Base-by-base conservation (phyloP, 2,113 vertebrate genomes). In the Ranitomeya imitator region DNA sequence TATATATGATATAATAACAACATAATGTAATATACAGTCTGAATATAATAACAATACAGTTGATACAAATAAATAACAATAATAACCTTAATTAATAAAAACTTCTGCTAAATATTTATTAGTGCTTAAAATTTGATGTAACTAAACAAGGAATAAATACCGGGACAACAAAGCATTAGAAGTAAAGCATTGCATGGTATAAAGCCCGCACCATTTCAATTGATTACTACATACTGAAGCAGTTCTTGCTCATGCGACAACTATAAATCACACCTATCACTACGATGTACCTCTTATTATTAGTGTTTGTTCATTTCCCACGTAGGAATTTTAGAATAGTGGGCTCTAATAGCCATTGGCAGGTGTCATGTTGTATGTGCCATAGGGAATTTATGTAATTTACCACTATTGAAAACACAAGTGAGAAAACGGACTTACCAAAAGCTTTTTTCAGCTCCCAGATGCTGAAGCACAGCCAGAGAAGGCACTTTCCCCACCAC, bases 401-500 rank as follows among this genome's bases (percentile, higher is more conserved):
- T 31, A 83, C 15, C 26, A 83, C 18, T 51, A 14, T 31, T 6
- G 12, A 73, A 73, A 73, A 37, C n/a, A 81, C 57, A 45, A 82
- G 21, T 4, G 63, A 11, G 67, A 52, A 37, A 37, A 73, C 52
- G 9, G 45, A 88, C 87, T 88, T 83, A 88, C 87, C 87, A 54
- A 26, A 55, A 54, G n/a, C 80, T 78, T 59, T 60, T 61, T 77
- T 52, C 71, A 88, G 80, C 16, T 77, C 16, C 52, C 59, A 21
- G 16, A 76, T 63, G 74, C 45, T 77, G 63, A 88, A 67, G 59
- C 77, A 55, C 14, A 83, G 69, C 80, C 87, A 84, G n/a, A 88
- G 26, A 77, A 63, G 31, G 31, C 37, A 88, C 37, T 83, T 63
- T 77, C 71, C 71, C 23, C 37, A 54, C 23, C 37, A 54, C 55